Conservation (phyloP, 1,140 invertebrate genomes). For the Meloidogyne hapla region DNA sequence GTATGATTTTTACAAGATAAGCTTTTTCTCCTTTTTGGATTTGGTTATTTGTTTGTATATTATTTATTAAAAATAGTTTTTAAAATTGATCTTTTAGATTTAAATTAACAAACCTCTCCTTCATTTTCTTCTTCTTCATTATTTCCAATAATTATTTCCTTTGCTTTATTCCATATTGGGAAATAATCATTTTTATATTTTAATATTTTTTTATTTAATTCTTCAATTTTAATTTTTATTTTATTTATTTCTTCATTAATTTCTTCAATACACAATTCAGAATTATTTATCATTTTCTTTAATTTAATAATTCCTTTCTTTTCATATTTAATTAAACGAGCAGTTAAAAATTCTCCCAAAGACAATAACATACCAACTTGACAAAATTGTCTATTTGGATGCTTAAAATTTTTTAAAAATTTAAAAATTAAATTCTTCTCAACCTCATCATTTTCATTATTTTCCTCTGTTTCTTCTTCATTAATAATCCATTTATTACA, state of each 20-base stretch:
- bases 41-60: too few species aligned
- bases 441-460: background rate
- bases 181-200: background rate
- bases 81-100: too few species aligned
- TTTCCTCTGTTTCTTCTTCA: background rate
- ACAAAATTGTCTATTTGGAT: background rate
- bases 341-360: background rate
- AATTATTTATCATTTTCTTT: background rate
- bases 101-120: too few species aligned
- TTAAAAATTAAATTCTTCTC: background rate
- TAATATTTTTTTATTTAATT: background rate
- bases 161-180: background rate
- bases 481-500: constrained; percentile 2
- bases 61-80: too few species aligned
- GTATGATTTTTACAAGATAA: too few species aligned
- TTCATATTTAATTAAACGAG: background rate
- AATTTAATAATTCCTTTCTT: background rate
- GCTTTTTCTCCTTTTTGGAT: too few species aligned
- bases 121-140: background rate
- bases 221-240: background rate
- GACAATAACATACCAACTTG: background rate
- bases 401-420: too few species aligned
- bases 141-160: background rate
- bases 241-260: background rate
- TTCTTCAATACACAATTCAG: background rate